Percentiles rank a stretch among this genome's conserved stretches.
These are phyloP conservation scores for Entosphenus tridentatus DNA, from an alignment of 2,113 vertebrate species.

Conservation along the genomic window DNA sequence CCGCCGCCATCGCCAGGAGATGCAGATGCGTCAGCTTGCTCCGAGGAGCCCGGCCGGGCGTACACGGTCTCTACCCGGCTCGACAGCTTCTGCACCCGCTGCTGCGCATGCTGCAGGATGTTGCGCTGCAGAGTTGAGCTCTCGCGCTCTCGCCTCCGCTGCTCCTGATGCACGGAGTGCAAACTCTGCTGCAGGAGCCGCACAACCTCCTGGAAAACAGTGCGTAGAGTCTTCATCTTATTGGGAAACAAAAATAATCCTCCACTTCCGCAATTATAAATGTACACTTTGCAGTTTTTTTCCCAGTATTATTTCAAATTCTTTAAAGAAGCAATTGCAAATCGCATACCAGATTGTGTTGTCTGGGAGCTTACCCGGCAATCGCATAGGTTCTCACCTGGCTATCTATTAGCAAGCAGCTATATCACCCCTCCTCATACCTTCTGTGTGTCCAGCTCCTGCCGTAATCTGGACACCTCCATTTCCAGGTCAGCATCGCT, in stretches of 20 bases:
- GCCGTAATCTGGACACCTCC: conserved; percentile 10
- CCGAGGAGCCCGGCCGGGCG: no score
- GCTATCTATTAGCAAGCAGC: no score
- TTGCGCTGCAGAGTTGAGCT: no score
- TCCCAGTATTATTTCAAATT: no score
- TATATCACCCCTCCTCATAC: conserved; percentile 10
- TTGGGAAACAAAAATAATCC: neutral
- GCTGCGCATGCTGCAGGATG: neutral
- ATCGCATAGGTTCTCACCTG: neutral
- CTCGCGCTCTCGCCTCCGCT: no score
- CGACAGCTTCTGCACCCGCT: neutral
- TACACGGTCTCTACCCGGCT: neutral
- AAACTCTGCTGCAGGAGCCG: conserved; percentile 81
- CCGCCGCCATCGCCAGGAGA: no score
- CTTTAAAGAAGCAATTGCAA: no score
- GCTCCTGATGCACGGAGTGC: conserved; percentile 8
- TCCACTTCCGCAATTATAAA: neutral
- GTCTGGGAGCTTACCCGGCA: no score
- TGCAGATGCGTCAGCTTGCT: no score
- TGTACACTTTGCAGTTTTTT: no score
- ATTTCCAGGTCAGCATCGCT: no score
- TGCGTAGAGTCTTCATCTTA: neutral
- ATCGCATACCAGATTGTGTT: no score
- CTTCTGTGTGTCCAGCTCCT: conserved; percentile 38
- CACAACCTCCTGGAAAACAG: conserved; percentile 47